phyloP scores from a whole-genome alignment of 1,140 invertebrate species.

The Luehdorfia chinensis region DNA sequence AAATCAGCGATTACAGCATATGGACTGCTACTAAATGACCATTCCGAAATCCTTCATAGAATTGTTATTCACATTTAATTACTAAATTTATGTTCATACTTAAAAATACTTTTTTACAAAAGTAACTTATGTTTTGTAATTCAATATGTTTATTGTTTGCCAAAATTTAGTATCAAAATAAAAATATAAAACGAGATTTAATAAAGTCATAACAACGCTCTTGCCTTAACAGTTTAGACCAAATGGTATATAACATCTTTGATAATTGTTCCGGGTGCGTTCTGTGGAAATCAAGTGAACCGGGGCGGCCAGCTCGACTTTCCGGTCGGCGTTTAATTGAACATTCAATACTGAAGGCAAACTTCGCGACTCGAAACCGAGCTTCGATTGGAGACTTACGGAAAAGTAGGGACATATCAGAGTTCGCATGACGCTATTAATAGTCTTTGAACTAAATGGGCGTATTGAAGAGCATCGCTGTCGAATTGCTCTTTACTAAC shows the following conservation, averaged over 20 bases:
- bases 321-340: slow-evolving; percentile 8
- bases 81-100: no score
- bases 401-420: slow-evolving; percentile 1
- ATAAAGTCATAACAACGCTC: no score
- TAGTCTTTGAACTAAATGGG: slow-evolving; percentile 3
- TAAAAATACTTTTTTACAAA: no score
- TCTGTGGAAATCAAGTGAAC: slow-evolving; percentile 5
- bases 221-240: no score
- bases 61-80: background rate
- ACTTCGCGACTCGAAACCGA: slow-evolving; percentile 5
- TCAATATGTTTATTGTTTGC: no score
- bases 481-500: background rate
- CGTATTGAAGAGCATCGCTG: background rate
- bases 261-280: background rate
- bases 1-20: no score
- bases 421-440: background rate
- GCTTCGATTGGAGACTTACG: background rate
- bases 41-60: background rate
- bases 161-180: no score
- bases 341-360: slow-evolving; percentile 17
- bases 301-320: background rate
- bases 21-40: no score
- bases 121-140: no score
- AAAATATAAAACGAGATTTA: no score
- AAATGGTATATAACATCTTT: no score